Base-by-base conservation (phyloP, 1,140 invertebrate species). In the Lycorma delicatula region DNA sequence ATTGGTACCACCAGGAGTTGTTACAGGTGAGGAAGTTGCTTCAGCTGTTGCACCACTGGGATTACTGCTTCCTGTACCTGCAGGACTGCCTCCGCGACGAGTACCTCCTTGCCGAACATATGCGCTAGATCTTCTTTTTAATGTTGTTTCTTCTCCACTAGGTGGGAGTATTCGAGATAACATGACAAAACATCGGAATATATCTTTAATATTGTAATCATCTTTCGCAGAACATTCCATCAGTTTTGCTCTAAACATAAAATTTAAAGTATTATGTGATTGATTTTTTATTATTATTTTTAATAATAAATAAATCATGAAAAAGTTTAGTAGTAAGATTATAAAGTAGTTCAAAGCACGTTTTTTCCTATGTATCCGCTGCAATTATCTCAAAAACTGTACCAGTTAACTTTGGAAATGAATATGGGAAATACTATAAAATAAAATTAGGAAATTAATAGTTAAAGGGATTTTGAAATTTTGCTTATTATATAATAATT, bases 141-240 rank as follows among this genome's bases (percentile, higher is more conserved):
- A 75, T 9, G 77, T 76, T 31, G 72, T 65, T 27, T 72, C 70
- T 25, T 82, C 80, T 56, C 81, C 80, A 29, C 75, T 63, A 36
- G 81, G 76, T 22, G 78, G 74, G 34, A 85, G 71, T 36, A 85
- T 83, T 64, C 79, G 79, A 2, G 84, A 85, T 12, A 87, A 71
- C 1, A 81, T 82, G 47, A 87, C 73, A 69, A 87, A 83, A 59
- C 78, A 80, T 61, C 82, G 81, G 68, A 87, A 87, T 41, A 89
- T 78, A 59, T 90, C 87, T 66, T 82, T 83, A 54, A 90, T 79
- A 69, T 87, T 87, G 64, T 78, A 77, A 67, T 88, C 83, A 60
- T 87, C 84, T 68, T 89, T 89, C 3, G 87, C 87, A 1, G 87
- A 90, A 64, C 87, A 90, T 68, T 91, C 87, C 63, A 90, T 77